Conservation (phyloP, 2,113 vertebrate genomes). For the Elanoides forficatus region DNA sequence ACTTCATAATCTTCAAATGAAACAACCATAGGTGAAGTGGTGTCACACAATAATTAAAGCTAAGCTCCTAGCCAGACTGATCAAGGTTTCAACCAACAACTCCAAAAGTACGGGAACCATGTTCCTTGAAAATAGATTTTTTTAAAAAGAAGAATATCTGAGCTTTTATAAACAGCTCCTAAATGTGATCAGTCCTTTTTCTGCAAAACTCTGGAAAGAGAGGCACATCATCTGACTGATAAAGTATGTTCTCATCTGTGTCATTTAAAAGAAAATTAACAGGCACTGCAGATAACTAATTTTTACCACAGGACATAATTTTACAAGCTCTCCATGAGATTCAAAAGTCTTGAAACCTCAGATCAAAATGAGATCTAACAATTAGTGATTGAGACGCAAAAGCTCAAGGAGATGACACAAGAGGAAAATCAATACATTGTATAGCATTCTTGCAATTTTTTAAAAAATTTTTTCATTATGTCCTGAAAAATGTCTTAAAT, state of each 20-base stretch:
- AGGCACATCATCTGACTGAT: not conserved
- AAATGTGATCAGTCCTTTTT: not conserved
- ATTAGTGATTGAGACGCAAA: not conserved
- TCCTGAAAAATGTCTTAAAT: not conserved
- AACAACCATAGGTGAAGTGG: not conserved
- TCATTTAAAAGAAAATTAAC: not conserved
- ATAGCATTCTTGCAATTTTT: not conserved
- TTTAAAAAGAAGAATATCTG: not conserved
- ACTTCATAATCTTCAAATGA: not conserved
- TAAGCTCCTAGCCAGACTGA: not conserved
- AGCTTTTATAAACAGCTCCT: not conserved
- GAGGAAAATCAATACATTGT: not conserved
- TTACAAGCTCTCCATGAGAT: not conserved
- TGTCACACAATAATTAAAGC: not conserved
- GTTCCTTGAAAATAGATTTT: not conserved
- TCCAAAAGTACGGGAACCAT: not conserved
- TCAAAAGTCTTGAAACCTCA: not conserved
- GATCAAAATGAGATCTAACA: not conserved
- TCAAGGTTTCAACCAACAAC: not conserved
- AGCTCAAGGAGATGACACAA: not conserved
- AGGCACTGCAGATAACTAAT: not conserved
- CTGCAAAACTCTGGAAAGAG: not conserved
- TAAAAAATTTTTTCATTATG: not conserved
- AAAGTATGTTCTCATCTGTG: not conserved
- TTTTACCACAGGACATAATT: not conserved